Conservation (phyloP, 2,888 invertebrate genomes). For the Campopleginae sp. region DNA sequence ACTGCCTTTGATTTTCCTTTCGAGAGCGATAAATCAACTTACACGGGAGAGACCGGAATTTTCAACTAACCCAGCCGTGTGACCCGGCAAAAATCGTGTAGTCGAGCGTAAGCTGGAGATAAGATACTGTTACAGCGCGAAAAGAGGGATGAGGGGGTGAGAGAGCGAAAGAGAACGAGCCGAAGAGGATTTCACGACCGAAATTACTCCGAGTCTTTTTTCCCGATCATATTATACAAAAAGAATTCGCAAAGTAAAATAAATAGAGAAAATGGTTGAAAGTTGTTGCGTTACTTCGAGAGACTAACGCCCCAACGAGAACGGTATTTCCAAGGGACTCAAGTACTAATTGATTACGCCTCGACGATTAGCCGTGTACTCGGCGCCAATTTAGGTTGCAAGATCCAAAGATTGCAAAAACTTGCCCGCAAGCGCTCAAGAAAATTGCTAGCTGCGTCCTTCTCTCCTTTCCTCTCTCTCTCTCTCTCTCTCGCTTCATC, state of each 20-base stretch:
- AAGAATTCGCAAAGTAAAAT: neutral
- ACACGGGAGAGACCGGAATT: constrained; percentile 53
- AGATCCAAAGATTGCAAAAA: constrained; percentile 77
- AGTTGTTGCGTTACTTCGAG: constrained; percentile 35
- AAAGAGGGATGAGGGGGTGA: neutral
- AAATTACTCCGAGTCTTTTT: constrained; percentile 62
- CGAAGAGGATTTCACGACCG: constrained; percentile 30
- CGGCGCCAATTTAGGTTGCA: constrained; percentile 78
- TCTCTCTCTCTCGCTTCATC: constrained; percentile 52
- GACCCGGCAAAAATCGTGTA: constrained; percentile 61
- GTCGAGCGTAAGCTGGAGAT: constrained; percentile 63
- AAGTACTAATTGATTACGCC: constrained; percentile 79
- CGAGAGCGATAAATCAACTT: constrained; percentile 56
- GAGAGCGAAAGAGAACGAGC: neutral
- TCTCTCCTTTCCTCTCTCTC: constrained; percentile 27
- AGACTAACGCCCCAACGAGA: constrained; percentile 14
- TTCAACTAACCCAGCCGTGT: constrained; percentile 54
- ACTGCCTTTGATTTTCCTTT: constrained; percentile 24
- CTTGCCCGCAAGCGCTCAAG: constrained; percentile 72
- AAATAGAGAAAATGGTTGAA: neutral
- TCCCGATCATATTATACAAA: constrained; percentile 37
- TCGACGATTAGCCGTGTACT: constrained; percentile 77
- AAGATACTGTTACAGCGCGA: constrained; percentile 40
- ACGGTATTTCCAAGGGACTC: constrained; percentile 25
- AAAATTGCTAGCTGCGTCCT: constrained; percentile 75